phyloP scores from a whole-genome alignment of 2,888 invertebrate genomes.

The Hermaeophaga mercurialis region DNA sequence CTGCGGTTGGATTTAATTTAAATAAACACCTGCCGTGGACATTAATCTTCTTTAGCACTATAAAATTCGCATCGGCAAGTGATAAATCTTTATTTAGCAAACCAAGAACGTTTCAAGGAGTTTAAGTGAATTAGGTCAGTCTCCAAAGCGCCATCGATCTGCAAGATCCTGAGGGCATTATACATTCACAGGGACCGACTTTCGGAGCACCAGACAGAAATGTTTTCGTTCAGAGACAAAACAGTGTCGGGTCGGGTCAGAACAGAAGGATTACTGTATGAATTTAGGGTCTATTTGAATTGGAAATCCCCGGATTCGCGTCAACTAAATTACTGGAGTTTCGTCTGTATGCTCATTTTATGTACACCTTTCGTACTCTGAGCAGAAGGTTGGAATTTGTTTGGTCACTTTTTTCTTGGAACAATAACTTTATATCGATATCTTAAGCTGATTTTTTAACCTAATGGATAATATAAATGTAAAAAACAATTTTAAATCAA shows the following conservation, averaged over 20 bases:
- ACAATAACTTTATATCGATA: too few relatives aligned
- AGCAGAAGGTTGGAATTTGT: too few relatives aligned
- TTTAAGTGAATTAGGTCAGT: slow-evolving; percentile 37
- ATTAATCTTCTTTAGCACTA: slow-evolving; percentile 23
- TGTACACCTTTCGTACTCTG: too few relatives aligned
- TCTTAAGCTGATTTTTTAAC: too few relatives aligned
- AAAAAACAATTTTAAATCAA: too few relatives aligned
- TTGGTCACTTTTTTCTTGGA: too few relatives aligned
- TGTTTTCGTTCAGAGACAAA: slow-evolving; percentile 26
- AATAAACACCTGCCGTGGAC: slow-evolving; percentile 21
- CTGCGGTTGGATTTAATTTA: slow-evolving; percentile 8
- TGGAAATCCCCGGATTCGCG: slow-evolving; percentile 1
- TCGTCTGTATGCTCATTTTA: background rate
- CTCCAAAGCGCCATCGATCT: slow-evolving; percentile 30
- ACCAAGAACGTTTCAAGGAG: slow-evolving; percentile 27
- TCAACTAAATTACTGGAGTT: slow-evolving; percentile 2
- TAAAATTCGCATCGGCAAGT: slow-evolving; percentile 21
- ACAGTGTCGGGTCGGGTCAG: slow-evolving; percentile 22
- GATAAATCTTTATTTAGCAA: slow-evolving; percentile 35
- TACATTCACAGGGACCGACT: slow-evolving; percentile 26
- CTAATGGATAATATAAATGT: too few relatives aligned
- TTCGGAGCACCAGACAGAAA: slow-evolving; percentile 21
- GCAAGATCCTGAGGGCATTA: slow-evolving; percentile 27
- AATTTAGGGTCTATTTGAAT: slow-evolving; percentile 15
- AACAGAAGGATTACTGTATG: slow-evolving; percentile 15